Evolutionary conservation across 2,888 invertebrate genomes (phyloP).

Genomic region (Esperia sulphurella): DNA sequence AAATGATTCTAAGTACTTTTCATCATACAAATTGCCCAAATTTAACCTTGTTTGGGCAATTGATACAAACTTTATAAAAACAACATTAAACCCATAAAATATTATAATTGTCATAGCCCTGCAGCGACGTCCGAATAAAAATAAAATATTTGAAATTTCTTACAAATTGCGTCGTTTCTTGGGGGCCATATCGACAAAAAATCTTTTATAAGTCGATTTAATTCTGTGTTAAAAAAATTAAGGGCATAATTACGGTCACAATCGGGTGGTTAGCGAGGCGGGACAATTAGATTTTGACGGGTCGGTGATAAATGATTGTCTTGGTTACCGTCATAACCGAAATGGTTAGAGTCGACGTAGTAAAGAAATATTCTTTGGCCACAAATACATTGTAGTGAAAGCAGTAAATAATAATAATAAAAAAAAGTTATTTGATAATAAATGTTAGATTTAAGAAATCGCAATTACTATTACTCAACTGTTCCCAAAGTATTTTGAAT

Average conservation of each 20-base stretch:
- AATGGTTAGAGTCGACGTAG: conserved; percentile 39
- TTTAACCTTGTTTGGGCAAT: background rate
- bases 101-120: conserved; percentile 9
- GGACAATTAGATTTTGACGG: conserved; percentile 79
- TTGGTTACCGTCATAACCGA: conserved; percentile 43
- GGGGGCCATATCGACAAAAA: conserved; percentile 40
- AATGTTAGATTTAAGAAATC: too few species aligned
- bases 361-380: too few species aligned
- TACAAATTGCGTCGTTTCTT: conserved; percentile 49
- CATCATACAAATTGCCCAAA: background rate
- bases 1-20: too few species aligned
- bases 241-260: conserved; percentile 76
- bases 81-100: background rate
- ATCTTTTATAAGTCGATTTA: conserved; percentile 56
- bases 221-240: conserved; percentile 68
- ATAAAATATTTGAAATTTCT: conserved; percentile 61
- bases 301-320: conserved; percentile 71
- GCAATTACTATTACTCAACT: too few species aligned
- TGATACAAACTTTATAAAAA: background rate
- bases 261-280: conserved; percentile 68
- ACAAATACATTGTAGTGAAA: too few species aligned
- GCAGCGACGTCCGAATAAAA: conserved; percentile 35
- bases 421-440: too few species aligned
- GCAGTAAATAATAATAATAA: too few species aligned
- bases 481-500: too few species aligned